Percentiles rank a stretch among this genome's conserved stretches.
Evolutionary conservation across 92 coral and sea anemone species (phyloP).

Genomic region (Heteractis magnifica): DNA sequence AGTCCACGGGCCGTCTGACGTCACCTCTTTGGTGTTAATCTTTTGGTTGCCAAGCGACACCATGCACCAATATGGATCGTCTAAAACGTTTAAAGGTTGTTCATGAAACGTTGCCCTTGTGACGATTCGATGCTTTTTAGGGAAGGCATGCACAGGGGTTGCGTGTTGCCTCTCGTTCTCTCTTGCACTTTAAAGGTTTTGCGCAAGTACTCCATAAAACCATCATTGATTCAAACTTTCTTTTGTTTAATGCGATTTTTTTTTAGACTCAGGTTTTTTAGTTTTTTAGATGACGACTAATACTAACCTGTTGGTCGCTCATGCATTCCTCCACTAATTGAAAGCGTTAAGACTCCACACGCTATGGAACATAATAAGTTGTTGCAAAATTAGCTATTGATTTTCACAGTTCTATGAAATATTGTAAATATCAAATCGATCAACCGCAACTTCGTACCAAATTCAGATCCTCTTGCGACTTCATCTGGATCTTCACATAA

Average conservation of each 20-base stretch:
- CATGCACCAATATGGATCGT: slow-evolving; percentile 86
- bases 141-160: too few species aligned
- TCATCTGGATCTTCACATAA: slow-evolving; percentile 86
- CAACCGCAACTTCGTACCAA: slow-evolving; percentile 44
- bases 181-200: too few species aligned
- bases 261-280: too few species aligned
- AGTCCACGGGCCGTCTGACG: slow-evolving; percentile 59
- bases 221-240: too few species aligned
- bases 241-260: too few species aligned
- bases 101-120: too few species aligned
- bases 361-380: slow-evolving; percentile 29
- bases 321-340: slow-evolving; percentile 68
- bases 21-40: slow-evolving; percentile 64
- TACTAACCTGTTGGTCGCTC: slow-evolving; percentile 74
- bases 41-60: slow-evolving; percentile 77
- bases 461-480: slow-evolving; percentile 73
- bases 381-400: neutral
- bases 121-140: too few species aligned
- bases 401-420: neutral
- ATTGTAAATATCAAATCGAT: neutral
- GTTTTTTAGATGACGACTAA: neutral
- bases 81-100: slow-evolving; percentile 7
- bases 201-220: too few species aligned
- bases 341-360: slow-evolving; percentile 74
- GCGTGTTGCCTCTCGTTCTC: too few species aligned